These are phyloP conservation scores for Orchesellides sinensis DNA, from an alignment of 2,888 invertebrate species.

Conservation along the genomic window DNA sequence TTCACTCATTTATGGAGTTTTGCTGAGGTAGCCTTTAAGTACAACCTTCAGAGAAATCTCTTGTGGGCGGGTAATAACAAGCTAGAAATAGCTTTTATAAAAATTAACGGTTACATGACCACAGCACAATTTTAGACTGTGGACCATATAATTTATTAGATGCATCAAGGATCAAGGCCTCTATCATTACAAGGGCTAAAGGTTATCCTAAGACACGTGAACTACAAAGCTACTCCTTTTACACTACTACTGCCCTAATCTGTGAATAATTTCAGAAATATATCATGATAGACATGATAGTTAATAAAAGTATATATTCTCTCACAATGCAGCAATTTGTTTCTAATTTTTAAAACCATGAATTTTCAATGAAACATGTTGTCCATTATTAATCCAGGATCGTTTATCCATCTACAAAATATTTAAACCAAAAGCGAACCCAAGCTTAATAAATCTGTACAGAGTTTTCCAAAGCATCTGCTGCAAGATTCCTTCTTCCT, in stretches of 20 bases:
- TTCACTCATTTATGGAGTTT: no score
- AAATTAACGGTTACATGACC: slow-evolving; percentile 41
- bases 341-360: slow-evolving; percentile 5
- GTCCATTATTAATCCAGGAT: not conserved
- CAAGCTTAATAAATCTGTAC: no score
- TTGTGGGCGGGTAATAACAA: slow-evolving; percentile 7
- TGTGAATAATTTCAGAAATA: not conserved
- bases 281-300: no score
- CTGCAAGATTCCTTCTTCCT: not conserved
- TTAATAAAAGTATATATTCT: not conserved
- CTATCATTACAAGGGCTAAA: slow-evolving; percentile 42
- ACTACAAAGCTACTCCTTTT: slow-evolving; percentile 43
- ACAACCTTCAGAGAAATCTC: no score
- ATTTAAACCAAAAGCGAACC: no score
- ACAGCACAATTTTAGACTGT: not conserved
- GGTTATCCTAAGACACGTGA: slow-evolving; percentile 57
- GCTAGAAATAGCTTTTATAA: slow-evolving; percentile 28
- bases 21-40: no score
- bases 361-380: slow-evolving; percentile 17
- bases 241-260: slow-evolving; percentile 9
- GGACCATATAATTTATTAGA: slow-evolving; percentile 12
- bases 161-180: slow-evolving; percentile 32
- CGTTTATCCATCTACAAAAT: not conserved
- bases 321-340: slow-evolving; percentile 11
- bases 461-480: not conserved